Evolutionary conservation across 1,140 invertebrate genomes (phyloP).

Genomic region (Drosophila chauvacae): DNA sequence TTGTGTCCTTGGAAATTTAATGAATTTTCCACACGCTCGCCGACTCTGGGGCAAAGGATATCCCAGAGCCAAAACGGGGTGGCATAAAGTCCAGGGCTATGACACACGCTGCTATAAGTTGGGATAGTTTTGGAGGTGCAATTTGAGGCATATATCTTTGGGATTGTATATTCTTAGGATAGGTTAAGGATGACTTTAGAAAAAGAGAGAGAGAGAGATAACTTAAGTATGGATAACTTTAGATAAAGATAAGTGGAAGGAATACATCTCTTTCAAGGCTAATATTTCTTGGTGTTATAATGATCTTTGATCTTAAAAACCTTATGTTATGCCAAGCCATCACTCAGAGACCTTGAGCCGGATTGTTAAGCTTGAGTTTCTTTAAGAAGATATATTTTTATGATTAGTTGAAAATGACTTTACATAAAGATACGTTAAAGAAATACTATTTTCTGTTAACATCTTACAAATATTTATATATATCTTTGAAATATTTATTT

Average conservation of each 20-base stretch:
- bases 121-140: constrained; percentile 1
- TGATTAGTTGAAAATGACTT: too few relatives aligned
- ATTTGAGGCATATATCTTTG: neutral
- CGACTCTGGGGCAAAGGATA: constrained; percentile 18
- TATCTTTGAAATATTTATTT: neutral
- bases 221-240: neutral
- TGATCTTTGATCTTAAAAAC: neutral
- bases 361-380: neutral
- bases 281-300: neutral
- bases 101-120: constrained; percentile 6
- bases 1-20: constrained; percentile 83
- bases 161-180: neutral
- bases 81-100: neutral
- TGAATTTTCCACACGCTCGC: constrained; percentile 76
- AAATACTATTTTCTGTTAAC: too few relatives aligned
- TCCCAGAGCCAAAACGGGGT: neutral
- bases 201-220: too few relatives aligned
- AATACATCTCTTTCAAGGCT: neutral
- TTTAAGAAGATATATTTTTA: too few relatives aligned
- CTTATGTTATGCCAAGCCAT: too few relatives aligned
- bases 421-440: too few relatives aligned
- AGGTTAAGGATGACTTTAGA: neutral
- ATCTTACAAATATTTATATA: too few relatives aligned
- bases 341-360: too few relatives aligned
- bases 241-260: neutral